Base-by-base conservation (phyloP, 2,888 invertebrate species). In the Philhelius pedissequus region DNA sequence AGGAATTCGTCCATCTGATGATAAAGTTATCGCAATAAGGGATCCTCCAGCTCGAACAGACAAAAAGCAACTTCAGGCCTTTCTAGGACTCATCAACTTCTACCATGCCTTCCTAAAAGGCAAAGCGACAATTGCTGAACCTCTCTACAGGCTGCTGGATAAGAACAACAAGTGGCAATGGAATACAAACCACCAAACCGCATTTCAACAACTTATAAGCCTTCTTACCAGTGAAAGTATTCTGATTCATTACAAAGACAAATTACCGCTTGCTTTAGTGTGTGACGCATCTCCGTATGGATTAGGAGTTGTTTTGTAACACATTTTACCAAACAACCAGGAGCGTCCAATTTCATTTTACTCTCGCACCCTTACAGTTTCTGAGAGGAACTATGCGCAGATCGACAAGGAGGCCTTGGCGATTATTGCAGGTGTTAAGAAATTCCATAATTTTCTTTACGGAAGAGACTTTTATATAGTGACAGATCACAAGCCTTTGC, bases 401-500 rank as follows among this genome's bases (percentile, higher is more conserved):
- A 48, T 48, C 5, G 48, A 48, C 22, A 48, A 22, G 22, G 48
- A 48, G 11, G 48, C 48, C 13, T 13, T 48, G 22, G 48, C 48
- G 22, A 48, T 48, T 48, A 48, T 48, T 13, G 48, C 48, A 20
- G 22, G 48, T 22, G 22, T 48, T 22, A 48, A 48, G 13, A 48
- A 48, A 22, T 48, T 48, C 7, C 48, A 48, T 6, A 40, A 40
- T 40, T 40, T 40, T 40, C 15, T 40, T 4, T 40, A 40, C 15
- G 40, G 40, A 15, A 40, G 48, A 22, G 22, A 20, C 0, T 48
- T 48, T 11, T 13, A 13, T 2, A 22, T 38, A 35, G 15, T 43
- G 8, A 62, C 62, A 2, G 62, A 62, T 35, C 40, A 62, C 4
- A 62, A 62, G 15, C 62, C 62, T n/a, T 43, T 64, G 22, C 27